Percentiles rank a stretch among this genome's conserved stretches.
phyloP scores from a whole-genome alignment of 2,113 vertebrate species.

The Eulemur rufifrons region DNA sequence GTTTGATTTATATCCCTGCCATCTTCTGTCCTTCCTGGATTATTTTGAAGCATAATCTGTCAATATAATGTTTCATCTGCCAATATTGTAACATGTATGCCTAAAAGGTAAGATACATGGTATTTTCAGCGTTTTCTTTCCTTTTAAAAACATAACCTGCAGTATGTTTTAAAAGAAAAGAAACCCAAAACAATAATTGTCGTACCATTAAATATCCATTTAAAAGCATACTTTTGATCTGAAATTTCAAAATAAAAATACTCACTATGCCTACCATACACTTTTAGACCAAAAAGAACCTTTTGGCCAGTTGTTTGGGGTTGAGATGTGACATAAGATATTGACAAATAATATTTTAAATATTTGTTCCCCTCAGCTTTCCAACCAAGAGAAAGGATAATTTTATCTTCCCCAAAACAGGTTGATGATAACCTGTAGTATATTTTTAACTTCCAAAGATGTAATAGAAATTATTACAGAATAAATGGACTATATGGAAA shows the following conservation, averaged over 20 bases:
- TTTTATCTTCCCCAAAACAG: neutral
- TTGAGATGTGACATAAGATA: neutral
- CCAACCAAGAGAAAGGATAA: neutral
- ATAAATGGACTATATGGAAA: neutral
- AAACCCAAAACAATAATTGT: neutral
- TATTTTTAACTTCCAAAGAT: neutral
- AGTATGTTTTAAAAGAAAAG: neutral
- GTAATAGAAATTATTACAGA: neutral
- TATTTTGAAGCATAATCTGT: conserved; percentile 12
- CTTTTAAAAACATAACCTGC: neutral
- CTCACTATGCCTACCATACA: neutral
- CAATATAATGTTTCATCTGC: neutral
- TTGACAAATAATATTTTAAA: neutral
- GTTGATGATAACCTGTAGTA: neutral
- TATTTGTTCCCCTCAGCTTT: neutral
- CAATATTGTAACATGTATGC: neutral
- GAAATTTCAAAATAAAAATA: conserved; percentile 19
- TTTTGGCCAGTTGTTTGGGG: neutral
- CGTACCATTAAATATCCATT: neutral
- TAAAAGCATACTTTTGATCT: neutral
- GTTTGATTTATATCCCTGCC: neutral
- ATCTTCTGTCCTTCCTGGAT: neutral
- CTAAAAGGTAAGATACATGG: neutral
- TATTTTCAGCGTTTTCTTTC: neutral
- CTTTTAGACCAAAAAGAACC: neutral